Percentiles rank a stretch among this genome's conserved stretches.
Conservation (phyloP, 2,113 vertebrate species). For the Empidonax alnorum region DNA sequence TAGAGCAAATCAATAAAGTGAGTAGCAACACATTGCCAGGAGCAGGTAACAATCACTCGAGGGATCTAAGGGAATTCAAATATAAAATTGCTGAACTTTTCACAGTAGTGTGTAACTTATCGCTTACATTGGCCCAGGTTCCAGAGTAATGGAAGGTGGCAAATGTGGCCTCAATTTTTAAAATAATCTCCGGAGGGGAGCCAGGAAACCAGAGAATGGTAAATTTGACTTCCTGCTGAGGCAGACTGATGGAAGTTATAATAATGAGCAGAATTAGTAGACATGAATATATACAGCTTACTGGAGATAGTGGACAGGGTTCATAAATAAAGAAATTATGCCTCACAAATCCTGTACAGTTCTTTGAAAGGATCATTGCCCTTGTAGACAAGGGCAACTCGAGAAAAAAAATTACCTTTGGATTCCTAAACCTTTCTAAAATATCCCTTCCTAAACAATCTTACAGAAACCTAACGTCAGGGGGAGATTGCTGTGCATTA, state of each 20-base stretch:
- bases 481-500: conserved; percentile 11
- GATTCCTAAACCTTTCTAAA: conserved; percentile 40
- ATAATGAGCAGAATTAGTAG: conserved; percentile 59
- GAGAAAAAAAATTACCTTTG: conserved; percentile 26
- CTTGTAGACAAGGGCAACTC: conserved; percentile 29
- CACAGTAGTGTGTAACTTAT: conserved; percentile 31
- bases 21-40: conserved; percentile 16
- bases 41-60: conserved; percentile 51
- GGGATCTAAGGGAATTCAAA: conserved; percentile 53
- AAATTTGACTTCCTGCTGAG: conserved; percentile 62
- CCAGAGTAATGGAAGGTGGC: conserved; percentile 63
- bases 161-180: conserved; percentile 69
- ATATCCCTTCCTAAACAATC: conserved; percentile 52
- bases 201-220: conserved; percentile 68
- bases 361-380: conserved; percentile 11
- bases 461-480: not conserved
- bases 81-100: conserved; percentile 55
- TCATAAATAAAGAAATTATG: conserved; percentile 41
- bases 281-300: conserved; percentile 20
- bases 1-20: conserved; percentile 28
- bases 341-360: not conserved
- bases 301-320: conserved; percentile 35
- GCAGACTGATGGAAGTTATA: conserved; percentile 59
- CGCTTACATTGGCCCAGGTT: conserved; percentile 50
- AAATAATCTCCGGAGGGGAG: conserved; percentile 66